Conservation (phyloP, 2,888 invertebrate genomes). For the Cotesia congregata region DNA sequence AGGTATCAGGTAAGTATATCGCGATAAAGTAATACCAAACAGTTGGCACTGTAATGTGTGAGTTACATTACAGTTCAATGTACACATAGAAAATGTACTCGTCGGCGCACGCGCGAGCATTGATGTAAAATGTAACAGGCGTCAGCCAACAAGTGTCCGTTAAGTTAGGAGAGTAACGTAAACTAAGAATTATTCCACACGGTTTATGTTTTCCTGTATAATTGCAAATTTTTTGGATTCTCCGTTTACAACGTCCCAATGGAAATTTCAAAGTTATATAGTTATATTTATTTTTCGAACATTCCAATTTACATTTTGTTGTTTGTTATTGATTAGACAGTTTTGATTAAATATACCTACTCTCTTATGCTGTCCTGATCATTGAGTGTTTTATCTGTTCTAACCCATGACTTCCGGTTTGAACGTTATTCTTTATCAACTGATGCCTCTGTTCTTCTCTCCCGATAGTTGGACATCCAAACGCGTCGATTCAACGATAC, state of each 20-base stretch:
- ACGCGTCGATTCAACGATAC: constrained; percentile 47
- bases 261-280: constrained; percentile 31
- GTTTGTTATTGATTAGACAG: constrained; percentile 33
- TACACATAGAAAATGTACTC: not conserved
- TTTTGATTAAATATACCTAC: not conserved
- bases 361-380: constrained; percentile 57
- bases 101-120: constrained; percentile 9
- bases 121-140: constrained; percentile 13
- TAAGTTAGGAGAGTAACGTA: constrained; percentile 11
- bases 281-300: constrained; percentile 14
- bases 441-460: constrained; percentile 43
- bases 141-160: constrained; percentile 8
- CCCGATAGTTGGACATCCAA: constrained; percentile 45
- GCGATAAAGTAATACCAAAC: constrained; percentile 5
- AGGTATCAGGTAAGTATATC: constrained; percentile 63
- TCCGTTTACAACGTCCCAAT: constrained; percentile 55
- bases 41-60: not conserved
- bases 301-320: constrained; percentile 33
- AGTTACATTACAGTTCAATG: not conserved
- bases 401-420: constrained; percentile 62
- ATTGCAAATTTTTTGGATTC: constrained; percentile 59
- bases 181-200: constrained; percentile 36
- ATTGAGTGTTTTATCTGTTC: constrained; percentile 57
- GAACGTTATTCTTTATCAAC: constrained; percentile 40
- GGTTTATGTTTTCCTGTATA: constrained; percentile 63